Percentiles rank a stretch among this genome's conserved stretches.
phyloP scores from a whole-genome alignment of 1,140 invertebrate genomes.

The Drosophila pandora region DNA sequence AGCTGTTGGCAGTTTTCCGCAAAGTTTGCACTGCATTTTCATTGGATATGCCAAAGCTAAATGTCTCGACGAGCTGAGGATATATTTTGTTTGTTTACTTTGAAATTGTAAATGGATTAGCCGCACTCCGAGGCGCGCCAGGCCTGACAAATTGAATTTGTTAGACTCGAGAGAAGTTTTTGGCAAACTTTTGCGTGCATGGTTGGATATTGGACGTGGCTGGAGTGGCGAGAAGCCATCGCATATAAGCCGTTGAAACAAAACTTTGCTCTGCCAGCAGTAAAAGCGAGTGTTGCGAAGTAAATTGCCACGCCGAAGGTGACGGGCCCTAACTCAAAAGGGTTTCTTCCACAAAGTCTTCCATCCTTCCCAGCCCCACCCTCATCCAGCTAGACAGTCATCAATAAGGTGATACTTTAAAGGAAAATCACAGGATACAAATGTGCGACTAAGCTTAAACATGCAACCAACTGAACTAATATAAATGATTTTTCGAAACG shows the following conservation, averaged over 20 bases:
- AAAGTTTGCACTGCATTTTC: conserved; percentile 64
- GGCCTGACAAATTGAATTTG: conserved; percentile 80
- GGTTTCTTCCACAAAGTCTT: conserved; percentile 12
- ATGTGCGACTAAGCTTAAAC: conserved; percentile 35
- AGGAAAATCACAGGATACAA: conserved; percentile 11
- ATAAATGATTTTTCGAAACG: conserved; percentile 15
- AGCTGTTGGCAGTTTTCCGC: conserved; percentile 12
- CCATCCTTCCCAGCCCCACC: too few species aligned
- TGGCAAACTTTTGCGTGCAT: conserved; percentile 75
- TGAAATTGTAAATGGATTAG: conserved; percentile 81
- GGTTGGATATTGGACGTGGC: conserved; percentile 68
- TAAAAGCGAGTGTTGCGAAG: conserved; percentile 66
- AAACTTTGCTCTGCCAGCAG: conserved; percentile 50
- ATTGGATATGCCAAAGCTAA: conserved; percentile 48
- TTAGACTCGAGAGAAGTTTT: conserved; percentile 75
- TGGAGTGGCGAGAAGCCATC: conserved; percentile 39
- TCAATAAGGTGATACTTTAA: conserved; percentile 35
- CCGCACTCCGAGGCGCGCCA: conserved; percentile 59
- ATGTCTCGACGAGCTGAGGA: conserved; percentile 53
- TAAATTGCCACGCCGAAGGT: conserved; percentile 67
- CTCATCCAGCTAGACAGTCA: neutral
- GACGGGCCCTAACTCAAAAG: conserved; percentile 33
- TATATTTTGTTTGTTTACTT: conserved; percentile 79
- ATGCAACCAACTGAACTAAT: conserved; percentile 21
- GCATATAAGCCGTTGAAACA: conserved; percentile 51